A percentile compares a stretch with the other conserved stretches of the same genome.
Conservation (phyloP, 2,888 invertebrate species). For the Camptogramma bilineatum region DNA sequence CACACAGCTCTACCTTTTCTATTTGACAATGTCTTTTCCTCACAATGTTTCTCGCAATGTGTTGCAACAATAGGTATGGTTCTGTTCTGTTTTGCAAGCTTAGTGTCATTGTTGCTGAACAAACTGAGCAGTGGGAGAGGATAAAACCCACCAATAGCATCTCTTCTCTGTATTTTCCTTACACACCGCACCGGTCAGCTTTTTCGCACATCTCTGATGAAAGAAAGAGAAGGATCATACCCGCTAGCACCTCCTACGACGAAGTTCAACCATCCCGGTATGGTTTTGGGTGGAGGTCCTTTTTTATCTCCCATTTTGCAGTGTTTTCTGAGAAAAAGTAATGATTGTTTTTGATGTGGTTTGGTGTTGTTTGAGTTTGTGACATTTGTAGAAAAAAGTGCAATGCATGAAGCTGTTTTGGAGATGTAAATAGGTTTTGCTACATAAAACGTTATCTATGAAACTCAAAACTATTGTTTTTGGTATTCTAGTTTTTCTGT, state of each 20-base stretch:
- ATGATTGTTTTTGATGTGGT: slow-evolving; percentile 8
- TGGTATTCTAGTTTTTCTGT: neutral
- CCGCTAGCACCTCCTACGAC: slow-evolving; percentile 62
- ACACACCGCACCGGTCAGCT: neutral
- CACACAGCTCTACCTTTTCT: neutral
- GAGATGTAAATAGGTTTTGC: neutral
- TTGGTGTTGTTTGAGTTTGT: slow-evolving; percentile 12
- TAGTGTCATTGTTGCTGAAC: too few relatives aligned
- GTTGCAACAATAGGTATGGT: too few relatives aligned
- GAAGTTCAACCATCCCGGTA: slow-evolving; percentile 62
- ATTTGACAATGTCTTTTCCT: too few relatives aligned
- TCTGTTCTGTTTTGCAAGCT: too few relatives aligned
- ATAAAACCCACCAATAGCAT: neutral
- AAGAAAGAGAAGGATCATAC: slow-evolving; percentile 47
- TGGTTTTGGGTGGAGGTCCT: slow-evolving; percentile 43
- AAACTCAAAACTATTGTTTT: neutral
- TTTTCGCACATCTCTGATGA: too few relatives aligned
- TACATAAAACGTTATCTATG: neutral
- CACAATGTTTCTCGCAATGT: too few relatives aligned
- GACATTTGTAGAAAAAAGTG: slow-evolving; percentile 6
- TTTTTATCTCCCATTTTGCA: slow-evolving; percentile 49
- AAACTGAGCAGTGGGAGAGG: too few relatives aligned
- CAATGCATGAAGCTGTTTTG: neutral
- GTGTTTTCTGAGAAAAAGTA: slow-evolving; percentile 20
- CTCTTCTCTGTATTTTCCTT: neutral